phyloP scores from a whole-genome alignment of 2,113 vertebrate genomes.

The Hippocampus mohnikei region DNA sequence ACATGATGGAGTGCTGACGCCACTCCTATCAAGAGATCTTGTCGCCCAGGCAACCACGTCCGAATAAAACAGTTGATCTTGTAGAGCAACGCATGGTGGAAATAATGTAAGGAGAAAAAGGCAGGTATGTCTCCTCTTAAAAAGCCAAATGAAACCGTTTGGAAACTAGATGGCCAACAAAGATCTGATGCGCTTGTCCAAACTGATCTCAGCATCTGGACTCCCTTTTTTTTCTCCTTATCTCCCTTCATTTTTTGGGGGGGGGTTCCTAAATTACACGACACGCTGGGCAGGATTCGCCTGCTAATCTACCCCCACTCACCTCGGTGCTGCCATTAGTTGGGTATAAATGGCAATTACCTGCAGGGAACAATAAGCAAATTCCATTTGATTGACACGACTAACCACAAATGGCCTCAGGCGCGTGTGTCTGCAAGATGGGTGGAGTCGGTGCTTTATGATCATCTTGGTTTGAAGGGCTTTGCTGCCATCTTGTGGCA shows the following conservation, averaged over 20 bases:
- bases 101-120: not conserved
- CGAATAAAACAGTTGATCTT: slow-evolving; percentile 53
- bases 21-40: slow-evolving; percentile 38
- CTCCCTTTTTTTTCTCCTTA: slow-evolving; percentile 63
- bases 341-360: slow-evolving; percentile 83
- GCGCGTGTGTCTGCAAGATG: no score
- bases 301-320: slow-evolving; percentile 77
- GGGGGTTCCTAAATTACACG: slow-evolving; percentile 76
- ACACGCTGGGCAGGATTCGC: slow-evolving; percentile 75
- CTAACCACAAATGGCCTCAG: slow-evolving; percentile 63
- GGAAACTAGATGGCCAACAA: not conserved
- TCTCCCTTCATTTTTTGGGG: slow-evolving; percentile 20
- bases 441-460: no score
- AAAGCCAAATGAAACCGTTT: slow-evolving; percentile 15
- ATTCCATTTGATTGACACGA: slow-evolving; percentile 79
- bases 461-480: no score
- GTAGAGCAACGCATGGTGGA: not conserved
- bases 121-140: slow-evolving; percentile 11
- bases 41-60: slow-evolving; percentile 50
- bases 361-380: slow-evolving; percentile 73
- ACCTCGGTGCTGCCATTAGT: slow-evolving; percentile 67
- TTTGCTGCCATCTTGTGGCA: no score
- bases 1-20: slow-evolving; percentile 55
- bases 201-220: slow-evolving; percentile 68
- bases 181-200: not conserved